phyloP scores from a whole-genome alignment of 2,113 vertebrate genomes.

The Alces alces region DNA sequence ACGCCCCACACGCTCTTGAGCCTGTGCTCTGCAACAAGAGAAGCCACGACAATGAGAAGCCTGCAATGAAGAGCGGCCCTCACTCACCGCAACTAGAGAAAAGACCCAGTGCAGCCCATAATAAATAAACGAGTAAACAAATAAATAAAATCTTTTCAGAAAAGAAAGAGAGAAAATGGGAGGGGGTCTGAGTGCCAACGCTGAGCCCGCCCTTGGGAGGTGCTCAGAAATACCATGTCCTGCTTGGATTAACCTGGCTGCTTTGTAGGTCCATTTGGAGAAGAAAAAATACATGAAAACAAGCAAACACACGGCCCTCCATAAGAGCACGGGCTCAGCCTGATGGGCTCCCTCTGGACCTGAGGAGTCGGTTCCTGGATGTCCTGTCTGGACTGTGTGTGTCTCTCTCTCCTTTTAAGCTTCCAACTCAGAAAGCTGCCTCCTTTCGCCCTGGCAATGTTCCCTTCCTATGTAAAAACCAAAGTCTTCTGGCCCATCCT shows the following conservation, averaged over 20 bases:
- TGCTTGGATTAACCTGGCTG: neutral
- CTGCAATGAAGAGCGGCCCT: neutral
- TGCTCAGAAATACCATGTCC: neutral
- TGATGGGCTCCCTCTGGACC: accelerated
- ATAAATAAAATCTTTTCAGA: neutral
- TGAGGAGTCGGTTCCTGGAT: neutral
- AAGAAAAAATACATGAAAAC: neutral
- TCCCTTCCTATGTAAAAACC: conserved; percentile 1
- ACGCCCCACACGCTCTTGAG: neutral
- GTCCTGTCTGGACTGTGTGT: accelerated
- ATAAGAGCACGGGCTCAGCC: too few relatives aligned
- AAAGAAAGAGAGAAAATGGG: neutral
- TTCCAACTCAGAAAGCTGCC: neutral
- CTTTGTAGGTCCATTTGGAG: neutral
- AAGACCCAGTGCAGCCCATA: neutral
- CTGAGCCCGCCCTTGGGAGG: neutral
- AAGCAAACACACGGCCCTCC: neutral
- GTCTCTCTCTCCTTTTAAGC: neutral
- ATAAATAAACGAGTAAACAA: neutral
- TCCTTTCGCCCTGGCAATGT: neutral
- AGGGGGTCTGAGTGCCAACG: neutral
- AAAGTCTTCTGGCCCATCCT: neutral
- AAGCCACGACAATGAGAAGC: neutral
- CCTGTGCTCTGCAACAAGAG: neutral
- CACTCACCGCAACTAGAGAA: neutral